Evolutionary conservation across 2,797 vertebrate species (phyloP), one percentile per base, ranked within the genome.

Genomic region (Mormyrus hasselquistii): DNA sequence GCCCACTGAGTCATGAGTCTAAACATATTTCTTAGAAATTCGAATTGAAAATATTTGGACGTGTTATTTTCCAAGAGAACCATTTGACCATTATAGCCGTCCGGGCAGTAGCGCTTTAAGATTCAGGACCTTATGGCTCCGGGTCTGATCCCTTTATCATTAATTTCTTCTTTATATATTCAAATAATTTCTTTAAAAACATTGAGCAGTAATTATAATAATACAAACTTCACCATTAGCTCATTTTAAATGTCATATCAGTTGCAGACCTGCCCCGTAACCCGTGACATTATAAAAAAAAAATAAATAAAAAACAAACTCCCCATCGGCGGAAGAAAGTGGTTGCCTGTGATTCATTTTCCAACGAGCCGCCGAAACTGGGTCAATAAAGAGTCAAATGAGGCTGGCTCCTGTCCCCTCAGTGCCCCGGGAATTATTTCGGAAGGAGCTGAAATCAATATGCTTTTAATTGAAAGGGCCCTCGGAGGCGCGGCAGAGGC

Each of bases 361-460:
- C 91, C 92, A 91, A 94, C 93, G 92, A 93, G 93, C 92, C 91
- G 90, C 79, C 91, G 90, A 92, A 96, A 95, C 92, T 96, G 94
- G 95, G 96, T 96, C 96, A 95, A 91, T 94, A 89, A 92, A 93
- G 95, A 95, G 95, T 96, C 95, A 96, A 94, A 95, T 95, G 94
- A 94, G 94, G 95, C 94, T 95, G 94, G 91, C 95, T 95, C 92
- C 94, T 95, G 95, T 94, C 95, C 95, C 93, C 90, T 87, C 91
- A 92, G 95, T 95, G 94, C 93, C 94, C 94, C 93, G 93, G 94
- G 95, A 95, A 94, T 94, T 95, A 95, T 95, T 94, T 94, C 92
- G 92, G 94, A 93, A 94, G 94, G 94, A 94, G 93, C 94, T 92
- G 91, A 93, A 95, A 96, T 95, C 82, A 52, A 62, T 85, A 47